Percentiles rank a stretch among this genome's conserved stretches.
Evolutionary conservation across 2,113 vertebrate species (phyloP).

Genomic region (Myiozetetes cayanensis): DNA sequence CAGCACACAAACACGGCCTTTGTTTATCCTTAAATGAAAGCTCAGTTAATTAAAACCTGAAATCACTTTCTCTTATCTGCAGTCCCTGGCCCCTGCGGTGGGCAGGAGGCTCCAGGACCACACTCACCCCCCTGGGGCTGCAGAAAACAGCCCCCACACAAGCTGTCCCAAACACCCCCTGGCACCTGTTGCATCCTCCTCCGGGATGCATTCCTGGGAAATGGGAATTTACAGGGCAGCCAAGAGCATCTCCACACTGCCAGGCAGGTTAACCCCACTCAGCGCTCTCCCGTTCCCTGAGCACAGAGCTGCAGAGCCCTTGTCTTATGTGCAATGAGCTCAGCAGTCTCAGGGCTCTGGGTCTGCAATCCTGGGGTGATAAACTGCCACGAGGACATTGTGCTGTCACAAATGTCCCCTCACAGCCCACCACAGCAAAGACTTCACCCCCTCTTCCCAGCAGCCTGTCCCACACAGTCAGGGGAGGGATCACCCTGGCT

Average conservation of each 20-base stretch:
- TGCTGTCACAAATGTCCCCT: background rate
- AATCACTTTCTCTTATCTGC: slow-evolving; percentile 43
- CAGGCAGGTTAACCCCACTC: background rate
- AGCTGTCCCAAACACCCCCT: background rate
- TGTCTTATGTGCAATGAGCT: background rate
- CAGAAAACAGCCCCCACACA: background rate
- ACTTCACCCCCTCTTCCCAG: background rate
- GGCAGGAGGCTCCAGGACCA: background rate
- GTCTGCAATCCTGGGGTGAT: background rate
- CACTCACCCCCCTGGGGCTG: background rate
- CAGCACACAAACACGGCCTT: slow-evolving; percentile 59
- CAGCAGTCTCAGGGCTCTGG: rapidly evolving
- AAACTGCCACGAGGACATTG: no score
- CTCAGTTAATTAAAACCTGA: slow-evolving; percentile 60
- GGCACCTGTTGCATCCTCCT: background rate
- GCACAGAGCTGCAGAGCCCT: background rate
- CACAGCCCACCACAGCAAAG: background rate
- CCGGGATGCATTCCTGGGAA: rapidly evolving
- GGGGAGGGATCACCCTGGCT: background rate
- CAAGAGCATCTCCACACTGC: background rate
- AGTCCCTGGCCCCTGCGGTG: background rate
- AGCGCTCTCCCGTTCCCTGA: rapidly evolving
- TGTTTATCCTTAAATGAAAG: slow-evolving; percentile 54
- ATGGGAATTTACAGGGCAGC: background rate
- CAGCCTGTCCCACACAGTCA: rapidly evolving